Conservation (phyloP, 2,797 vertebrate genomes). For the Epinephelus awoara region DNA sequence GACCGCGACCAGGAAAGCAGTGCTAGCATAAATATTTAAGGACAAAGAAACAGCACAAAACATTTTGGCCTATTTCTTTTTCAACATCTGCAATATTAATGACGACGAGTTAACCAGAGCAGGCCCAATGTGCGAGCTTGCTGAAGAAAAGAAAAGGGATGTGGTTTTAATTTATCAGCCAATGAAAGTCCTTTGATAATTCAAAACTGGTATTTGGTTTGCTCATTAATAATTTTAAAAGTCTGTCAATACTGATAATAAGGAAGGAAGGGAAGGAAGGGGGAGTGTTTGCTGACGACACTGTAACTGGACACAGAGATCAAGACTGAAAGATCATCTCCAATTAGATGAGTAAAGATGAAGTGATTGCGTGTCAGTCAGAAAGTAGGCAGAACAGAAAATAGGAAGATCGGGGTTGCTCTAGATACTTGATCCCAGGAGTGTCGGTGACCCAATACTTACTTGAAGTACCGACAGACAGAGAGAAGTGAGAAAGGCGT, state of each 20-base stretch:
- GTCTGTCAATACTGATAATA: not conserved
- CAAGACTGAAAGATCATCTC: conserved; percentile 30
- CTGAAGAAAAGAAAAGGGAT: conserved; percentile 4
- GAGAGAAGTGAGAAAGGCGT: conserved; percentile 32
- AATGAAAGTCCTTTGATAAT: not conserved
- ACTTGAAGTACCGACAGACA: conserved; percentile 51
- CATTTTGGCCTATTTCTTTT: conserved; percentile 78
- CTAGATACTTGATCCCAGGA: conserved; percentile 77
- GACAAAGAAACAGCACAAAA: conserved; percentile 74
- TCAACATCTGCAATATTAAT: conserved; percentile 77
- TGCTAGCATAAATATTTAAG: conserved; percentile 77
- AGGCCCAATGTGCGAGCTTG: conserved; percentile 26
- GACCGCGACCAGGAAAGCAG: conserved; percentile 56
- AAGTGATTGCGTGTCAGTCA: conserved; percentile 46
- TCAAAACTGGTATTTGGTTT: conserved; percentile 28
- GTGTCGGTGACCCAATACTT: conserved; percentile 68
- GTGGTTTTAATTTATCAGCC: conserved; percentile 19
- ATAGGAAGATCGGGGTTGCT: conserved; percentile 78
- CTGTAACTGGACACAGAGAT: conserved; percentile 31
- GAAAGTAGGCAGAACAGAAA: conserved; percentile 71
- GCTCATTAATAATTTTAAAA: conserved; percentile 33
- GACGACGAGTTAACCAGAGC: conserved; percentile 58
- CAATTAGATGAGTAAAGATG: conserved; percentile 36
- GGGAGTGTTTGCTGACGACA: conserved; percentile 15
- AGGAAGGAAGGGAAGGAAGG: not conserved